Conservation (phyloP, 1,140 invertebrate species). For the Rhagoletis zephyria region DNA sequence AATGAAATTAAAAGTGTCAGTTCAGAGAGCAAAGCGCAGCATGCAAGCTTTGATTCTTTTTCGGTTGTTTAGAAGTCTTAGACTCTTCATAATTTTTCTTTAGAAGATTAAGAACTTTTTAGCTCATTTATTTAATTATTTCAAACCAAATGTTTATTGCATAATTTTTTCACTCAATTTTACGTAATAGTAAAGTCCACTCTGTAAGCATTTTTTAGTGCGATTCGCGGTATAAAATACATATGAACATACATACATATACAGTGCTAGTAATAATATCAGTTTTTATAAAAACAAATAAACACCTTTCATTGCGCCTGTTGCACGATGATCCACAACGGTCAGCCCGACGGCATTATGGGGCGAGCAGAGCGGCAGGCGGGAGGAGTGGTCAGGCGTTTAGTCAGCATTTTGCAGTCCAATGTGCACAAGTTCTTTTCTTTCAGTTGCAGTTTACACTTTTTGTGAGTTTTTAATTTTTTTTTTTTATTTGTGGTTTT, state of each 20-base stretch:
- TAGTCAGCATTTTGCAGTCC: constrained; percentile 18
- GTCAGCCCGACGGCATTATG: neutral
- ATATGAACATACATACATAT: constrained; percentile 6
- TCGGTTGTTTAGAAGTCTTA: neutral
- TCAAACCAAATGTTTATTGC: too few relatives aligned
- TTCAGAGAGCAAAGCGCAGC: constrained; percentile 34
- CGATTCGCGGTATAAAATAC: neutral
- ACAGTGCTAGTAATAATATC: neutral
- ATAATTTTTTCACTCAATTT: neutral
- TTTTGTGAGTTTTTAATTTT: neutral
- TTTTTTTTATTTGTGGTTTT: constrained; percentile 3
- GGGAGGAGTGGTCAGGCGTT: neutral
- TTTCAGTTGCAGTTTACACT: neutral
- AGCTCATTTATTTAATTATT: too few relatives aligned
- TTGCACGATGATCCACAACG: neutral
- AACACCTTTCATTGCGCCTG: neutral
- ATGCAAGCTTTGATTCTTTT: constrained; percentile 44
- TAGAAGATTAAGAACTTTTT: too few relatives aligned
- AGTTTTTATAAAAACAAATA: neutral
- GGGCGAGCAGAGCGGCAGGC: neutral
- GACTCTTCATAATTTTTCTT: too few relatives aligned
- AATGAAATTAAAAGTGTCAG: constrained; percentile 50
- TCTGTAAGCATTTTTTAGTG: neutral
- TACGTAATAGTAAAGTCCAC: constrained; percentile 28
- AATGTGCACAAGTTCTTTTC: constrained; percentile 12